Evolutionary conservation across 2,888 invertebrate species (phyloP).

Genomic region (Tenodera sinensis): DNA sequence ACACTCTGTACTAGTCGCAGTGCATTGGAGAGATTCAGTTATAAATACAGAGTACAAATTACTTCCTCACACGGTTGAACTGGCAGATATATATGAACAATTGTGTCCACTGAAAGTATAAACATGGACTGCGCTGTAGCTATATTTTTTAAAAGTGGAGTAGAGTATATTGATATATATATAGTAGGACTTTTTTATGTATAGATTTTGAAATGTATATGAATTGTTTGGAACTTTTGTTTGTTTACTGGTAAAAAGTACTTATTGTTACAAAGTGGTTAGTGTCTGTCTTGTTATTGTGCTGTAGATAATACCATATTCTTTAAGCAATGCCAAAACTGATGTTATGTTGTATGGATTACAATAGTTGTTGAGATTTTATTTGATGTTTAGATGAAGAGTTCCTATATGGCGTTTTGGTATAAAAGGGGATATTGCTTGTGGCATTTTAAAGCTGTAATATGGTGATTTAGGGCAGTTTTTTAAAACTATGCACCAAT

Average conservation of each 20-base stretch:
- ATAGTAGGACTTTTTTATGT: background rate
- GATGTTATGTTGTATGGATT: background rate
- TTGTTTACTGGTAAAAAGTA: background rate
- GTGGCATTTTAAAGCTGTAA: background rate
- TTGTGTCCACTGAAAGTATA: background rate
- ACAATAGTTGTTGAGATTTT: background rate
- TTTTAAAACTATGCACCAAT: background rate
- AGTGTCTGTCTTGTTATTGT: background rate
- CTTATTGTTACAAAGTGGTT: background rate
- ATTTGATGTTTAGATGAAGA: background rate
- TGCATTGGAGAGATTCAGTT: background rate
- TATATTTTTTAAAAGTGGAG: background rate
- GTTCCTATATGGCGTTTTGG: background rate
- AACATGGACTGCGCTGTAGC: background rate
- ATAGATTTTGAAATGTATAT: background rate
- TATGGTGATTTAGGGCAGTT: background rate
- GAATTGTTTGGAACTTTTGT: background rate
- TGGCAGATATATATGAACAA: background rate
- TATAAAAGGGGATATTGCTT: background rate
- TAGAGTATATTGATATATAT: background rate
- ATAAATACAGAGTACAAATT: background rate
- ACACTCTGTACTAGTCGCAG: background rate
- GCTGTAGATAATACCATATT: background rate
- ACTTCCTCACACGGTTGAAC: background rate
- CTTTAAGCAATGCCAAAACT: background rate